Evolutionary conservation across 2,113 vertebrate genomes (phyloP).

Genomic region (Syrmaticus mikado): DNA sequence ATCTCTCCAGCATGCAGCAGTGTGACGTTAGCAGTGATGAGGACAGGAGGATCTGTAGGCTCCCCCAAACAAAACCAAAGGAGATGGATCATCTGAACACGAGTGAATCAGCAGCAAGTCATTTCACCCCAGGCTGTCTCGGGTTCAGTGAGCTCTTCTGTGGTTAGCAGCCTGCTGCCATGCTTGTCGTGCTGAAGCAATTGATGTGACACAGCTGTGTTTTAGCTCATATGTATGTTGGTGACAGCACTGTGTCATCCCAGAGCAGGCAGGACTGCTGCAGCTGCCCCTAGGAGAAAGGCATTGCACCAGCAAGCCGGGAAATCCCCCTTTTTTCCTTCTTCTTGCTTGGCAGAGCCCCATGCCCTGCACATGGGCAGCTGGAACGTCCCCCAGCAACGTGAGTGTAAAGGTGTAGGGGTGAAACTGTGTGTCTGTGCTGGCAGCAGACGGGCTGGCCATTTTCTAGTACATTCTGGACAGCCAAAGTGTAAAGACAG

Average conservation of each 20-base stretch:
- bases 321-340: background rate
- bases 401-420: background rate
- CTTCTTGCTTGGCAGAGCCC: background rate
- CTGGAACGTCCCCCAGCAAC: background rate
- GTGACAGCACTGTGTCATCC: background rate
- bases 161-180: background rate
- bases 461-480: too few relatives aligned
- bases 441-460: background rate
- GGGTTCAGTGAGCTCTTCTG: background rate
- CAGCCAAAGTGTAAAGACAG: background rate
- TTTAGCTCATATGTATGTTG: background rate
- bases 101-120: background rate
- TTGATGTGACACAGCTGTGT: background rate
- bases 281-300: too few relatives aligned
- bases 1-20: background rate
- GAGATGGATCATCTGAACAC: background rate
- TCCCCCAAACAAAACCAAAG: background rate
- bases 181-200: background rate
- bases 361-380: background rate
- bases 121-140: background rate
- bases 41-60: background rate
- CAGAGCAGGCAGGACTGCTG: background rate
- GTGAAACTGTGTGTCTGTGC: background rate
- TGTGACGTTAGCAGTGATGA: background rate
- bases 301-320: background rate